A percentile compares a stretch with the other conserved stretches of the same genome.
phyloP scores from a whole-genome alignment of 2,888 invertebrate species.

The Cyaniris semiargus region DNA sequence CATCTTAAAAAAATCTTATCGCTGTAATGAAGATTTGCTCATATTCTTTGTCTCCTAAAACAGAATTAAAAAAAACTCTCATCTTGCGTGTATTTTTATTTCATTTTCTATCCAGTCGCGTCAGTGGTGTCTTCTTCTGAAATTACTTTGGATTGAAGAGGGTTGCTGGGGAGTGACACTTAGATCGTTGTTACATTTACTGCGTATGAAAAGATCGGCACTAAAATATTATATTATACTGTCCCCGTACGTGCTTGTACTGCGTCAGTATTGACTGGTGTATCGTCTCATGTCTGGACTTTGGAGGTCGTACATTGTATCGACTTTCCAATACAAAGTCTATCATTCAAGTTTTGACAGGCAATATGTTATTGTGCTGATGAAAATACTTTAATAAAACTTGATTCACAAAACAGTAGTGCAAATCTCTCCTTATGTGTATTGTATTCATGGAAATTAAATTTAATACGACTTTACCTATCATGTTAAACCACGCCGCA shows the following conservation, averaged over 20 bases:
- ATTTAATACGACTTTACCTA: not conserved
- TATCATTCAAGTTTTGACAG: not conserved
- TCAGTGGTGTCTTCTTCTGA: conserved; percentile 1
- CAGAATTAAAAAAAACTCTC: not conserved
- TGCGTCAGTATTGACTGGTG: not conserved
- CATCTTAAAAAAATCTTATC: not conserved
- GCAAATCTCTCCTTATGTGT: not conserved
- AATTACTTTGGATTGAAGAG: conserved; percentile 17
- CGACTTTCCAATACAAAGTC: not conserved
- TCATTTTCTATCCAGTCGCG: conserved; percentile 3
- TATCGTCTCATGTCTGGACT: not conserved
- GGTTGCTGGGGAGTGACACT: conserved; percentile 14
- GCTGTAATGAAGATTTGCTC: not conserved
- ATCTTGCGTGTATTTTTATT: conserved; percentile 5
- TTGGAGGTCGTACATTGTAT: not conserved
- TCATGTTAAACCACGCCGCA: not conserved
- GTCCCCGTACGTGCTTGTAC: not conserved
- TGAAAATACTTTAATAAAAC: not conserved
- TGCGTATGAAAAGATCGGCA: conserved; percentile 1
- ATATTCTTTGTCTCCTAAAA: not conserved
- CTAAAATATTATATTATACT: not conserved
- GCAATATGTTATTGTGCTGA: not conserved
- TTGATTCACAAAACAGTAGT: not conserved
- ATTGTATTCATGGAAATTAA: not conserved
- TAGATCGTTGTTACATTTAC: not conserved